Conservation (phyloP, 2,888 invertebrate genomes). For the Callyntrura guangdongensis region DNA sequence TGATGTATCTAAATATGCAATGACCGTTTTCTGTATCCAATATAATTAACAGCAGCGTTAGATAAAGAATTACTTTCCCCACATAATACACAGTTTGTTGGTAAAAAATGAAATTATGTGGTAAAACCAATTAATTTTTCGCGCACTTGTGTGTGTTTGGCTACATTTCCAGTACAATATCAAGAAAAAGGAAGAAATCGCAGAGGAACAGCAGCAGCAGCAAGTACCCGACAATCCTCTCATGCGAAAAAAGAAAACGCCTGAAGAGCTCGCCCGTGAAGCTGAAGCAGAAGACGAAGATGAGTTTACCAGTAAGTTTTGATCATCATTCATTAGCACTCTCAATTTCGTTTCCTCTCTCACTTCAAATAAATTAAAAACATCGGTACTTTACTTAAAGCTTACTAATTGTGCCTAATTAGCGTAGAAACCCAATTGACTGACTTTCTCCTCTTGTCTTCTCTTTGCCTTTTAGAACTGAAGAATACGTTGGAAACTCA, state of each 20-base stretch:
- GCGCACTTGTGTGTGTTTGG: conserved; percentile 75
- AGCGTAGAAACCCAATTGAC: background rate
- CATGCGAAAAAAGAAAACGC: conserved; percentile 99
- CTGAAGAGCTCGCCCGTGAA: conserved; percentile 98
- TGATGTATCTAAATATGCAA: background rate
- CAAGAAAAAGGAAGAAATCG: conserved; percentile 97
- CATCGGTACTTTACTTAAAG: background rate
- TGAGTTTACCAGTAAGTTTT: conserved; percentile 94
- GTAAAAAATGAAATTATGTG: background rate
- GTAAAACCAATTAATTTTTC: conserved; percentile 42
- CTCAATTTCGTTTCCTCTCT: background rate
- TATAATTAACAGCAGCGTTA: conserved; percentile 84
- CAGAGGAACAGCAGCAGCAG: conserved; percentile 87
- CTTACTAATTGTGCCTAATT: background rate
- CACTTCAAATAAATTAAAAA: conserved; percentile 14
- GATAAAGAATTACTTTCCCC: background rate
- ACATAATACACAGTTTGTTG: background rate
- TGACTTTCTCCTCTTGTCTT: background rate
- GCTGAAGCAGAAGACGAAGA: conserved; percentile 98
- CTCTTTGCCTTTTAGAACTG: conserved; percentile 91
- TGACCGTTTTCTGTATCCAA: conserved; percentile 86
- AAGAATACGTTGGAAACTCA: conserved; percentile 99
- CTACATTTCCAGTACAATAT: conserved; percentile 95
- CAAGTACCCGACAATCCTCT: conserved; percentile 95
- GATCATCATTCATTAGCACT: background rate